Conservation (phyloP, 2,888 invertebrate species). For the Troides aeacus region DNA sequence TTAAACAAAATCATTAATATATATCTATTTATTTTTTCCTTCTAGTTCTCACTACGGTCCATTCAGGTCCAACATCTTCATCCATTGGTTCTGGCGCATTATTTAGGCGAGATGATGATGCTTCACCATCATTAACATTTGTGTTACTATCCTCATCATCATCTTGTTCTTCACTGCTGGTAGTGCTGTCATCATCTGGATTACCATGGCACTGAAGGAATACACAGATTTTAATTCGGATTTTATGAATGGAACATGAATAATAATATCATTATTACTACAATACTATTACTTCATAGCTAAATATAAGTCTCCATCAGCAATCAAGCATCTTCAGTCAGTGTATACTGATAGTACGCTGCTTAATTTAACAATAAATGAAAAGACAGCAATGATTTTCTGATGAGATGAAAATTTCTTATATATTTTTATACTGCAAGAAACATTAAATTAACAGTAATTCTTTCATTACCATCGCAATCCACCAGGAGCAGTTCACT, state of each 20-base stretch:
- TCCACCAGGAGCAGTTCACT: too few relatives aligned
- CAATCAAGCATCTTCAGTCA: too few relatives aligned
- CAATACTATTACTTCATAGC: neutral
- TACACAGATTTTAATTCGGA: constrained; percentile 1
- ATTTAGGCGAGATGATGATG: constrained; percentile 46
- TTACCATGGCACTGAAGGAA: constrained; percentile 67
- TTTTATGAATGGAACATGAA: neutral
- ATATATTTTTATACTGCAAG: too few relatives aligned
- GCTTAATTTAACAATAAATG: too few relatives aligned
- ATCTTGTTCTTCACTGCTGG: constrained; percentile 59
- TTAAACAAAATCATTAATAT: neutral
- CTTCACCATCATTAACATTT: constrained; percentile 29
- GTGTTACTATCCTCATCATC: constrained; percentile 50
- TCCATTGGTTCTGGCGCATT: constrained; percentile 62
- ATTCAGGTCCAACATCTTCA: constrained; percentile 81
- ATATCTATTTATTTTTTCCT: constrained; percentile 68
- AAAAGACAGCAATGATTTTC: too few relatives aligned
- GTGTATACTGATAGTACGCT: too few relatives aligned
- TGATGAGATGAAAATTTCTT: too few relatives aligned
- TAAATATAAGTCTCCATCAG: too few relatives aligned
- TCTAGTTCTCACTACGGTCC: constrained; percentile 82
- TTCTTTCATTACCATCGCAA: too few relatives aligned
- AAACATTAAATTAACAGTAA: too few relatives aligned
- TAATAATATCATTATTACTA: too few relatives aligned
- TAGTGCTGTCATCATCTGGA: constrained; percentile 72